Base-by-base conservation (phyloP, 2,113 vertebrate genomes). In the Panthera uncia region DNA sequence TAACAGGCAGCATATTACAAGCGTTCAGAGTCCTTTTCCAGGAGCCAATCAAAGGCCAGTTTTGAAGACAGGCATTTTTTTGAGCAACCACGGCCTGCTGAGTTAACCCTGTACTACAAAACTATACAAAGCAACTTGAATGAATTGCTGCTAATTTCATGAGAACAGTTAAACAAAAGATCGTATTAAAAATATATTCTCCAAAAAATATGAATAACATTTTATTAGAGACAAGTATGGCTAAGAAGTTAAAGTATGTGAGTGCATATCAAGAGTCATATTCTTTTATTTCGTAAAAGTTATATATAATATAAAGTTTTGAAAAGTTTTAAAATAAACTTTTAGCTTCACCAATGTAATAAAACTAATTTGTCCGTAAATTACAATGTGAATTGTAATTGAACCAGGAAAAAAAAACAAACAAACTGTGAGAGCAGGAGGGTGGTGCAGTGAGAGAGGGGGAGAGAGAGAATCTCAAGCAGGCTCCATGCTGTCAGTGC, bases 321-420 rank as follows among this genome's bases (percentile, higher is more conserved):
- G 33, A 79, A 92, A 80, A 69, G 50, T 18, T 41, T 78, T 92
- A 41, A 27, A 71, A 23, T 73, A 86, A 87, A 87, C 36, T 86
- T 80, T 92, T 73, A 73, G 27, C 52, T 92, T 87, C n/a, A 92
- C n/a, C 74, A 80, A 13, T 87, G 14, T 92, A 87, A 87, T 45
- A 52, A 87, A 95, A 71, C 27, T 86, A 80, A 61, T 52, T 87
- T 63, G 27, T 52, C 27, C 87, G n/a, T 74, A 95, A 81, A 61
- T 92, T 48, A 63, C 5, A 74, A 61, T 61, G 57, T 61, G 57
- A 61, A 61, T 23, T 61, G 21, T 61, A 61, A 61, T 33, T 96
- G 66, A 93, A 88, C 36, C 36, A 89, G 31, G 76, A 68, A 45
- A 66, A 81, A 73, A 88, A 55, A 55, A n/a, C n/a, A n/a, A 21